Percentiles rank a stretch among this genome's conserved stretches.
These are phyloP conservation scores for Osmerus eperlanus DNA, from an alignment of 2,113 vertebrate species.

Conservation along the genomic window DNA sequence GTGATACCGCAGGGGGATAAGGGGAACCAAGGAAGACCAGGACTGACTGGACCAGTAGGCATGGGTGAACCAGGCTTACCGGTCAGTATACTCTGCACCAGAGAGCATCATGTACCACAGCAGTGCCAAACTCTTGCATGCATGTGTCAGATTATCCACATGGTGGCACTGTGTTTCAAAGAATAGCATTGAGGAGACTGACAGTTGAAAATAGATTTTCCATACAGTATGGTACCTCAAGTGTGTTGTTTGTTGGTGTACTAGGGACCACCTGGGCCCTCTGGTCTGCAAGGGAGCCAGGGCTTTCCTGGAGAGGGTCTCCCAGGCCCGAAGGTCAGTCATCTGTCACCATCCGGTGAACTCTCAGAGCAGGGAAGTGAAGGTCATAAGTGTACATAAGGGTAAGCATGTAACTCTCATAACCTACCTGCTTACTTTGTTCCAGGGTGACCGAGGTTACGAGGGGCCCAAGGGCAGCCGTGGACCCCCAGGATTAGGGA, in stretches of 20 bases:
- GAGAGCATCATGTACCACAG: neutral
- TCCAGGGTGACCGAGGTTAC: constrained; percentile 83
- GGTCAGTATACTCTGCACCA: constrained; percentile 66
- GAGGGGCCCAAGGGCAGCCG: constrained; percentile 70
- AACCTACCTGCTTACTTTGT: constrained; percentile 17
- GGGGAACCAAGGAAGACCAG: constrained; percentile 78
- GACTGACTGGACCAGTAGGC: constrained; percentile 73
- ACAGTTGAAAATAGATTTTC: neutral
- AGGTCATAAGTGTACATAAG: no score
- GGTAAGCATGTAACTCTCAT: no score
- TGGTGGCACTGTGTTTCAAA: constrained; percentile 2
- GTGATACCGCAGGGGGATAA: constrained; percentile 73
- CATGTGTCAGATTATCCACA: neutral
- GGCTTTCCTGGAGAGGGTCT: constrained; percentile 79
- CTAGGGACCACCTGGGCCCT: constrained; percentile 75
- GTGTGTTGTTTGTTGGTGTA: constrained; percentile 3
- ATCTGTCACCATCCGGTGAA: neutral
- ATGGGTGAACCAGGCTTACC: constrained; percentile 77
- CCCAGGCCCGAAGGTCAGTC: constrained; percentile 77
- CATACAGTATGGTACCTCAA: neutral
- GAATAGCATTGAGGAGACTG: neutral
- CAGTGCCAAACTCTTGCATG: neutral
- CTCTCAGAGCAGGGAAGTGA: neutral
- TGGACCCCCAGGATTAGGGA: constrained; percentile 69
- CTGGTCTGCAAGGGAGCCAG: constrained; percentile 74